phyloP scores from a whole-genome alignment of 1,140 invertebrate species.

The Lepidurus apus region DNA sequence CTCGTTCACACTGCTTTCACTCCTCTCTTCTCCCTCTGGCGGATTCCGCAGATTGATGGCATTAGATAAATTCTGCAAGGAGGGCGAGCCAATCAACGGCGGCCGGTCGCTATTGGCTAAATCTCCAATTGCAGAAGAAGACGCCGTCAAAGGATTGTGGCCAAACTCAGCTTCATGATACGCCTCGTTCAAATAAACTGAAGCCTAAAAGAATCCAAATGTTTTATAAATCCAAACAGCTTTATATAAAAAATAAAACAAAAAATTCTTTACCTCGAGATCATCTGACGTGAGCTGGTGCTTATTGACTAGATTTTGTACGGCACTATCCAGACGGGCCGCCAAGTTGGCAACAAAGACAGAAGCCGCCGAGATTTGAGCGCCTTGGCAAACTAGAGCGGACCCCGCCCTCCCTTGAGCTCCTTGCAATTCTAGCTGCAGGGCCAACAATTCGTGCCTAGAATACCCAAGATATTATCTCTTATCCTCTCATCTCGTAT shows the following conservation, averaged over 20 bases:
- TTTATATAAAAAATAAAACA: background rate
- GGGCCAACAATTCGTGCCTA: constrained; percentile 61
- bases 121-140: background rate
- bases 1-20: background rate
- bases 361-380: constrained; percentile 61
- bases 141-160: background rate
- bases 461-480: constrained; percentile 33
- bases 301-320: constrained; percentile 62
- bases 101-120: background rate
- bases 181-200: constrained; percentile 12
- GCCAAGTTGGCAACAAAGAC: constrained; percentile 64
- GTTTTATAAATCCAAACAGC: too few species aligned
- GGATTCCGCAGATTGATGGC: constrained; percentile 32
- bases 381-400: constrained; percentile 60
- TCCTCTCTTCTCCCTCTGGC: constrained; percentile 27
- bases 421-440: constrained; percentile 57
- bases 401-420: constrained; percentile 59
- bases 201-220: background rate
- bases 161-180: constrained; percentile 1
- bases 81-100: constrained; percentile 3
- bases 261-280: constrained; percentile 56
- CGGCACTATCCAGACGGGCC: constrained; percentile 60
- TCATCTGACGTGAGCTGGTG: constrained; percentile 69
- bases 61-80: constrained; percentile 27
- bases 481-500: background rate